Evolutionary conservation across 1,140 invertebrate genomes (phyloP).

Genomic region (Drosophila seguyi): DNA sequence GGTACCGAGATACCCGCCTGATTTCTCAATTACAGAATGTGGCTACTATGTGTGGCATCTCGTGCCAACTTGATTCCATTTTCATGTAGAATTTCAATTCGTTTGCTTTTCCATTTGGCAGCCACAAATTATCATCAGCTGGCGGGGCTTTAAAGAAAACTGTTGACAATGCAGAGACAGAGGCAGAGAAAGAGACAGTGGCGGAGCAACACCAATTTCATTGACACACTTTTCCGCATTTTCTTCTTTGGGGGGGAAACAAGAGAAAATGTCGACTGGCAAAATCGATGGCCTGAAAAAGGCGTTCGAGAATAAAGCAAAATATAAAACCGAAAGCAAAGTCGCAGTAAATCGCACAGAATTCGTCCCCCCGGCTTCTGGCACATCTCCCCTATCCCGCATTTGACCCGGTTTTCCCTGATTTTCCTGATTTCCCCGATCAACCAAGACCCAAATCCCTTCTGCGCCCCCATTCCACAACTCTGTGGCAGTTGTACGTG

Average conservation of each 20-base stretch:
- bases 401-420: constrained; percentile 3
- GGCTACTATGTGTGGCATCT: background rate
- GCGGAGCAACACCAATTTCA: constrained; percentile 70
- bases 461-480: background rate
- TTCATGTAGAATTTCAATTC: constrained; percentile 3
- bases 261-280: constrained; percentile 63
- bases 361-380: constrained; percentile 13
- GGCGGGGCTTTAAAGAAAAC: constrained; percentile 55
- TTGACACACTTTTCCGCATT: constrained; percentile 69
- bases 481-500: constrained; percentile 72
- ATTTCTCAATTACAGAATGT: background rate
- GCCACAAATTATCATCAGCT: constrained; percentile 59
- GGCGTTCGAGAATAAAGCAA: constrained; percentile 70
- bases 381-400: background rate
- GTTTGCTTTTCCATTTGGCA: constrained; percentile 22
- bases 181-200: constrained; percentile 38
- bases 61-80: constrained; percentile 1
- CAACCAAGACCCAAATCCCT: constrained; percentile 11
- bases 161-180: constrained; percentile 48
- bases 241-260: constrained; percentile 34
- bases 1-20: background rate
- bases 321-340: constrained; percentile 69
- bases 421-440: constrained; percentile 16
- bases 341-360: constrained; percentile 73
- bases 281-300: constrained; percentile 81